These are phyloP conservation scores for Pristionchus japonicus DNA, from an alignment of 2,888 invertebrate species.

Conservation along the genomic window DNA sequence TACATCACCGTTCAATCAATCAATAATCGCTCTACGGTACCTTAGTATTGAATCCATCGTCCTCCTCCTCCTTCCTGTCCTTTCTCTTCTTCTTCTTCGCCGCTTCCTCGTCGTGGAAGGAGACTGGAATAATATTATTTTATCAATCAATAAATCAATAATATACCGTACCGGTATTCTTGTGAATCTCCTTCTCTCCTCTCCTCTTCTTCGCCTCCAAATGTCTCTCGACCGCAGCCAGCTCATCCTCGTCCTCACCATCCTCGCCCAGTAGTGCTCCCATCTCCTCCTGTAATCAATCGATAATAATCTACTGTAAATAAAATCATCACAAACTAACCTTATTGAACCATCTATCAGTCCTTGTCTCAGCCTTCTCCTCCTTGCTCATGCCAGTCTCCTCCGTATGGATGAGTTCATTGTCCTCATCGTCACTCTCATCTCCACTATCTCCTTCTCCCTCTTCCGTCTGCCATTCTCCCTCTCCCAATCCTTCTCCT, in stretches of 20 bases:
- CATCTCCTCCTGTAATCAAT: slow-evolving; percentile 81
- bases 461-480: slow-evolving; percentile 67
- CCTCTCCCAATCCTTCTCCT: slow-evolving; percentile 61
- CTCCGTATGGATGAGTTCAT: slow-evolving; percentile 62
- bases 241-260: slow-evolving; percentile 88
- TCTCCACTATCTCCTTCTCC: slow-evolving; percentile 64
- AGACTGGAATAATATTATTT: slow-evolving; percentile 50
- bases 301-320: neutral
- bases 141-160: neutral
- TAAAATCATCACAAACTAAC: slow-evolving; percentile 61
- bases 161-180: slow-evolving; percentile 51
- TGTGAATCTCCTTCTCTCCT: slow-evolving; percentile 52
- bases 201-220: slow-evolving; percentile 48
- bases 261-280: slow-evolving; percentile 84
- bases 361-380: slow-evolving; percentile 80
- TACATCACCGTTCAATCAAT: neutral
- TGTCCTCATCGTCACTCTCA: slow-evolving; percentile 48
- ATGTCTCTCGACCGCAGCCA: slow-evolving; percentile 76
- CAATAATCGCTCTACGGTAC: slow-evolving; percentile 39
- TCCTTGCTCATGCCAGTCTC: slow-evolving; percentile 49
- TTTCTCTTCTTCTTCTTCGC: slow-evolving; percentile 75
- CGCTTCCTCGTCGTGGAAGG: slow-evolving; percentile 58
- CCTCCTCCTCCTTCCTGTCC: slow-evolving; percentile 55
- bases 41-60: slow-evolving; percentile 57
- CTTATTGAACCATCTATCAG: slow-evolving; percentile 89